A percentile compares a stretch with the other conserved stretches of the same genome.
phyloP scores from a whole-genome alignment of 2,797 vertebrate species.

The Anas georgica region DNA sequence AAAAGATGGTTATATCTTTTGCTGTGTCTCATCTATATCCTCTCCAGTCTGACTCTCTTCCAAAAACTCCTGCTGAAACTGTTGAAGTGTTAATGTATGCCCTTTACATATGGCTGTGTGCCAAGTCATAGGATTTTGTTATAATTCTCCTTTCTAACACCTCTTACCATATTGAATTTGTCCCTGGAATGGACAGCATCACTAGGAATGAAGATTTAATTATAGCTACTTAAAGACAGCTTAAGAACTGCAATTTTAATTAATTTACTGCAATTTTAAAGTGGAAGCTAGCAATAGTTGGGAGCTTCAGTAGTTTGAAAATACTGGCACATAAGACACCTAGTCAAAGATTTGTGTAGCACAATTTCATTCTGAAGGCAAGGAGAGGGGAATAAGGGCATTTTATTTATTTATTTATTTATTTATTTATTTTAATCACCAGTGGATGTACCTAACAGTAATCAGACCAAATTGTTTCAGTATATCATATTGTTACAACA shows the following conservation, averaged over 20 bases:
- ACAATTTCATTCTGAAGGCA: conserved; percentile 67
- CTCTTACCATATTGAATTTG: conserved; percentile 63
- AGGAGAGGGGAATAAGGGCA: conserved; percentile 46
- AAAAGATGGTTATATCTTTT: background rate
- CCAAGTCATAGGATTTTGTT: conserved; percentile 67
- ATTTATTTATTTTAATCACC: background rate
- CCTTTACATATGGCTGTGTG: conserved; percentile 56
- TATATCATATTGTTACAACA: background rate
- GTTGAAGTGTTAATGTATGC: conserved; percentile 34
- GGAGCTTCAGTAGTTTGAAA: conserved; percentile 66
- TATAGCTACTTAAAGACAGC: conserved; percentile 77
- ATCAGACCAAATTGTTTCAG: background rate
- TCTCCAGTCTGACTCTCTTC: conserved; percentile 27
- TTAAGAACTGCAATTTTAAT: conserved; percentile 58
- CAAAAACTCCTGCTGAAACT: conserved; percentile 57
- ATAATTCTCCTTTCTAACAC: conserved; percentile 49
- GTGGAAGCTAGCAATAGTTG: conserved; percentile 52
- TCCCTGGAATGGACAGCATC: conserved; percentile 66
- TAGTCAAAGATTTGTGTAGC: conserved; percentile 53
- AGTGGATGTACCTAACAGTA: background rate
- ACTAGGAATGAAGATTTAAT: conserved; percentile 74
- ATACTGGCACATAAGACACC: conserved; percentile 47
- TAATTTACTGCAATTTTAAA: conserved; percentile 76
- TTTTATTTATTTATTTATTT: background rate
- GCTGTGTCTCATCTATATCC: background rate